Percentiles rank a stretch among this genome's conserved stretches.
phyloP scores from a whole-genome alignment of 2,797 vertebrate species.

The Gastrophryne carolinensis region DNA sequence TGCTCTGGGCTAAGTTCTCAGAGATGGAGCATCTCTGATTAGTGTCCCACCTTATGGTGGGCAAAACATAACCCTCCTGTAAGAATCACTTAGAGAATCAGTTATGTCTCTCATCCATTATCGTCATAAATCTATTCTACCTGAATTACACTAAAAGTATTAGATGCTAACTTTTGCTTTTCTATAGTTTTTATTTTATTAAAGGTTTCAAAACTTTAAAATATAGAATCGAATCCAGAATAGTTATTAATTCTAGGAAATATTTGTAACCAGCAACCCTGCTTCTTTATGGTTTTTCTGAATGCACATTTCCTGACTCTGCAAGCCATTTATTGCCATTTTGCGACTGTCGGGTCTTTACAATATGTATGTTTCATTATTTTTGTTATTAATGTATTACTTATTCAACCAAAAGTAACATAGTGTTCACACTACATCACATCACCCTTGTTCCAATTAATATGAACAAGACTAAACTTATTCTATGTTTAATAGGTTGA shows the following conservation, averaged over 20 bases:
- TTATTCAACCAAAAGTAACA: constrained; percentile 26
- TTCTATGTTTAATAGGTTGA: constrained; percentile 22
- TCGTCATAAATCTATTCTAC: too few relatives aligned
- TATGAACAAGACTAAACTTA: constrained; percentile 12
- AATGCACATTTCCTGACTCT: constrained; percentile 11
- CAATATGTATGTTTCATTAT: constrained; percentile 36
- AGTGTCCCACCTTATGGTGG: too few relatives aligned
- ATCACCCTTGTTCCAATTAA: constrained; percentile 19
- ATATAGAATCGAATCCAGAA: too few relatives aligned
- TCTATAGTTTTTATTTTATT: not conserved
- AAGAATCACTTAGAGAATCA: too few relatives aligned
- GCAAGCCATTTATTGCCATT: constrained; percentile 39
- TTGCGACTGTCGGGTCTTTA: constrained; percentile 2
- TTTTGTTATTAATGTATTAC: constrained; percentile 29
- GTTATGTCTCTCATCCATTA: too few relatives aligned
- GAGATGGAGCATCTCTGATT: too few relatives aligned
- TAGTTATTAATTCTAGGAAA: too few relatives aligned
- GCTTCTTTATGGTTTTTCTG: not conserved
- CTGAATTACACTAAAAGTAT: too few relatives aligned
- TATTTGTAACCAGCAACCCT: not conserved
- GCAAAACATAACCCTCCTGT: too few relatives aligned
- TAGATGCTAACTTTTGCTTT: too few relatives aligned
- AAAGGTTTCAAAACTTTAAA: not conserved
- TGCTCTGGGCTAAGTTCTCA: too few relatives aligned
- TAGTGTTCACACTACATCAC: constrained; percentile 51